Evolutionary conservation across 1,140 invertebrate genomes (phyloP), one percentile per base, ranked within the genome.

Genomic region (Globodera ellingtonae): DNA sequence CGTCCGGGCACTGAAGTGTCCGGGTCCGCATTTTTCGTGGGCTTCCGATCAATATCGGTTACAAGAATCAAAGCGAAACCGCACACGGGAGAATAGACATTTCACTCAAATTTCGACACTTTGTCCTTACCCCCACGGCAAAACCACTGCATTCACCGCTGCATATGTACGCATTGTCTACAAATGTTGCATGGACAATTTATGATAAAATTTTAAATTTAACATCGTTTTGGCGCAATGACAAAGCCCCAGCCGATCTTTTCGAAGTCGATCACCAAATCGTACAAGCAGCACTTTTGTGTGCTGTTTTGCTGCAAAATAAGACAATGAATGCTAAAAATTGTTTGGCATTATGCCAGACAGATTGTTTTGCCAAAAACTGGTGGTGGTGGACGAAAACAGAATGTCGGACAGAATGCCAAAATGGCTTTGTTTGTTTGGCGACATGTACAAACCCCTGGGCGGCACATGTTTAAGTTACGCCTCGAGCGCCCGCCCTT

Each of bases 231-330:
- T 13, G 85, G 85, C 13, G 85, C 85, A 69, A 86, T 86, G 44
- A 86, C 83, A 77, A 88, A 86, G 56, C 85, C 84, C 85, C 85
- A 86, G 18, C 85, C 85, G 62, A 86, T 84, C 62, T 86, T 85
- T 69, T 86, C 85, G 70, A 86, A 86, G 69, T 86, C 86, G 75
- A 86, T 86, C 65, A 84, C 75, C 24, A 86, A 75, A 67, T 88
- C 84, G 71, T 86, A 86, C 13, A 88, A 72, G 71, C 85, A 86
- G 52, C 85, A 86, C 71, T 83, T 84, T 10, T 84, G 83, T 56
- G 85, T 74, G 72, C 81, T 84, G n/a, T 79, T 83, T 13, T 56
- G 62, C 56, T 62, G 15, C 5, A 62, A 18, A 62, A 6, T 13
- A 6, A 18, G 10, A 18, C 10, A 62, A 18, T 62, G 18, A 18